These are phyloP conservation scores for Eudasyphora cyanicolor DNA, from an alignment of 2,888 invertebrate genomes.

Conservation along the genomic window DNA sequence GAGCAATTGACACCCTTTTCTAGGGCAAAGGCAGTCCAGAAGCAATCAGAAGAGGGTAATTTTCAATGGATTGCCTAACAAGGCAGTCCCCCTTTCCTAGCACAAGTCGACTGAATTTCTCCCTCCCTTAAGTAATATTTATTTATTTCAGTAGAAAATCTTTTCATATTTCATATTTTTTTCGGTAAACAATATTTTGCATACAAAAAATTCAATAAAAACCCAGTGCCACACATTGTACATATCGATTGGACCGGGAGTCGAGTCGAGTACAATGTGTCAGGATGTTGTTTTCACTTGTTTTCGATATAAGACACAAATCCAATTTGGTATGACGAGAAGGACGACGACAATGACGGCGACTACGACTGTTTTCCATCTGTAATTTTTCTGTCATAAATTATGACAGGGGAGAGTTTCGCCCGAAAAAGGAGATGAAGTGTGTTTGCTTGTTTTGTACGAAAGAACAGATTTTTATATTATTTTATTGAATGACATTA, in stretches of 20 bases:
- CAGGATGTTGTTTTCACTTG: constrained; percentile 4
- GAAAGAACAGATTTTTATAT: not conserved
- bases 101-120: no score
- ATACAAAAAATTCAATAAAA: constrained; percentile 55
- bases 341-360: not conserved
- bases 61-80: constrained; percentile 54
- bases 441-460: not conserved
- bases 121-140: no score
- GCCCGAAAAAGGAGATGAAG: not conserved
- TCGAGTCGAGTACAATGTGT: not conserved
- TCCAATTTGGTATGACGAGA: constrained; percentile 24
- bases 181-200: constrained; percentile 59
- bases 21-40: constrained; percentile 10
- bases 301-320: constrained; percentile 17
- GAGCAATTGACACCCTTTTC: constrained; percentile 68
- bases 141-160: no score
- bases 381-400: not conserved
- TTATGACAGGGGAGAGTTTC: not conserved
- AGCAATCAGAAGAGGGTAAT: constrained; percentile 61
- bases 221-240: constrained; percentile 32
- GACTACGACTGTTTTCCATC: not conserved
- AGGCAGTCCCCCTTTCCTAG: not conserved
- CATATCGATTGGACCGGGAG: no score
- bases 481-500: constrained; percentile 22
- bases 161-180: constrained; percentile 53